Evolutionary conservation across 2,888 invertebrate genomes (phyloP).

Genomic region (Celastrina argiolus): DNA sequence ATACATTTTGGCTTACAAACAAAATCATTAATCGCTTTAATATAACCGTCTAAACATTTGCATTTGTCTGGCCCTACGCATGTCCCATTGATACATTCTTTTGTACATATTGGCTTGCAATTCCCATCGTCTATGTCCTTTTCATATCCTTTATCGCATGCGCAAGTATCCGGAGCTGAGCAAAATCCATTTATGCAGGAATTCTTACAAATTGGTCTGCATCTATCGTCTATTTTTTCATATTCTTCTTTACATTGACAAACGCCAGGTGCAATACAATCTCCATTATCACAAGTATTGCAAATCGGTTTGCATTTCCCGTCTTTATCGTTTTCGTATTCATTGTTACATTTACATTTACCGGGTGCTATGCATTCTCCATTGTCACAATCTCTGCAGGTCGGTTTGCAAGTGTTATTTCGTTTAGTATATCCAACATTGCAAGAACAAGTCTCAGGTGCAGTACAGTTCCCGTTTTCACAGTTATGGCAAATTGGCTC

Average conservation of each 20-base stretch:
- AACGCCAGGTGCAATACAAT: slow-evolving; percentile 30
- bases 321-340: slow-evolving; percentile 25
- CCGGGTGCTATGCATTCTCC: slow-evolving; percentile 55
- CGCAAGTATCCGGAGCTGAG: slow-evolving; percentile 38
- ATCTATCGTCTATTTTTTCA: slow-evolving; percentile 23
- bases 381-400: slow-evolving; percentile 43
- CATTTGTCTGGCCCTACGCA: slow-evolving; percentile 44
- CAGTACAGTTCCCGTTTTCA: slow-evolving; percentile 52
- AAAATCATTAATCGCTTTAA: slow-evolving; percentile 34
- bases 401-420: slow-evolving; percentile 29
- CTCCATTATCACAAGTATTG: slow-evolving; percentile 28
- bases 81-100: slow-evolving; percentile 41
- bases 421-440: slow-evolving; percentile 34
- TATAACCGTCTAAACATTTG: slow-evolving; percentile 39
- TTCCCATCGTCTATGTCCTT: slow-evolving; percentile 24
- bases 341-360: slow-evolving; percentile 47
- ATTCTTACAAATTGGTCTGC: slow-evolving; percentile 35
- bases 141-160: slow-evolving; percentile 36
- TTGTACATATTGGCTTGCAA: slow-evolving; percentile 40
- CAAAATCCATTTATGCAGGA: slow-evolving; percentile 41
- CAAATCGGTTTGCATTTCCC: slow-evolving; percentile 31
- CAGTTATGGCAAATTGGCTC: slow-evolving; percentile 41
- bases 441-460: slow-evolving; percentile 50
- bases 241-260: slow-evolving; percentile 33
- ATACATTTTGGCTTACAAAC: slow-evolving; percentile 47